A percentile compares a stretch with the other conserved stretches of the same genome.
Conservation (phyloP, 2,797 vertebrate genomes). For the Ceryle rudis region DNA sequence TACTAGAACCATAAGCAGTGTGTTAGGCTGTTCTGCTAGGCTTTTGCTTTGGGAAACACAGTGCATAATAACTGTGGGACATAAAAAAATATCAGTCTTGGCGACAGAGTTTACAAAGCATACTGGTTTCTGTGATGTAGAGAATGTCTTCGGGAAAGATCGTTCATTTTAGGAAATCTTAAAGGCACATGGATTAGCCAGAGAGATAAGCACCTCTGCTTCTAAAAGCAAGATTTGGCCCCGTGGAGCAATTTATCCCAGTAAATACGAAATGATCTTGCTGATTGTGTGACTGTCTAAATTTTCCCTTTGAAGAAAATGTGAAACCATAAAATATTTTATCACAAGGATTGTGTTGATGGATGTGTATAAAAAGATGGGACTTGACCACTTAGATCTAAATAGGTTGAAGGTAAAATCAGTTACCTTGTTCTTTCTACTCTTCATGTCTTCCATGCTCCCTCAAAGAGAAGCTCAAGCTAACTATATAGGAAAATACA, state of each 20-base stretch:
- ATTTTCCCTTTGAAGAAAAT: neutral
- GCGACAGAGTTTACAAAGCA: neutral
- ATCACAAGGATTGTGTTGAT: neutral
- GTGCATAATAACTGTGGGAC: neutral
- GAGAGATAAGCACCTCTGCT: neutral
- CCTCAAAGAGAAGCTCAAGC: neutral
- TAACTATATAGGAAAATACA: neutral
- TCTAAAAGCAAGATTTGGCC: neutral
- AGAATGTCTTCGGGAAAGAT: neutral
- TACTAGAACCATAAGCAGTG: fast-evolving
- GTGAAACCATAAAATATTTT: neutral
- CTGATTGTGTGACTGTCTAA: neutral
- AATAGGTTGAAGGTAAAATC: neutral
- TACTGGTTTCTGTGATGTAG: neutral
- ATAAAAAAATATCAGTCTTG: fast-evolving
- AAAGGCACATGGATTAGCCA: neutral
- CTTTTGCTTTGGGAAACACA: neutral
- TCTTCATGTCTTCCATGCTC: neutral
- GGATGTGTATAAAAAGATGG: neutral
- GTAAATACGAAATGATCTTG: neutral
- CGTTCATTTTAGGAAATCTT: neutral
- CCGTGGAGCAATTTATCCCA: neutral
- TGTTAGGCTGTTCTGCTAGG: neutral
- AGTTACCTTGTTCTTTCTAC: neutral
- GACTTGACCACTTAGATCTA: neutral